These are phyloP conservation scores for Gallinago undulata DNA, from an alignment of 2,113 vertebrate genomes.

Conservation along the genomic window DNA sequence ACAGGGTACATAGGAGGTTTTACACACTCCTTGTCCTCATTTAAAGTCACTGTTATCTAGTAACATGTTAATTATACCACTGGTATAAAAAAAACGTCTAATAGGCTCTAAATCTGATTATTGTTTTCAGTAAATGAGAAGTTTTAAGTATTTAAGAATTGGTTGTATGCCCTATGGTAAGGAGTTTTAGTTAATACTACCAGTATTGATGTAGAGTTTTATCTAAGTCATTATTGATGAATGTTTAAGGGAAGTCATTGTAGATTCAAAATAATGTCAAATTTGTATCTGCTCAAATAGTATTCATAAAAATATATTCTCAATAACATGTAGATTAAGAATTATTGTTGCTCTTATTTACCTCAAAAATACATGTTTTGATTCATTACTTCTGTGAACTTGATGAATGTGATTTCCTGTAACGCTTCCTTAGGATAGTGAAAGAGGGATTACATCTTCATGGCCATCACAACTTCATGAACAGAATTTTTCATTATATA, in stretches of 20 bases:
- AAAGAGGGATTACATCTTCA: background rate
- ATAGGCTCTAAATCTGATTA: background rate
- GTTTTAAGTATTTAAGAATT: background rate
- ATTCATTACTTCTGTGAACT: background rate
- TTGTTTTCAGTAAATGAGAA: background rate
- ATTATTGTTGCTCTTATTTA: background rate
- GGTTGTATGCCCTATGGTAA: background rate
- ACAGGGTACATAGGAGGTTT: accelerated
- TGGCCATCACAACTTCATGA: background rate
- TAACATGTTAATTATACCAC: background rate
- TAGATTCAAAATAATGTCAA: background rate
- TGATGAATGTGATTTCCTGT: background rate
- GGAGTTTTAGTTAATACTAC: background rate
- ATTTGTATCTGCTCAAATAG: background rate
- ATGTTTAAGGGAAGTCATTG: background rate
- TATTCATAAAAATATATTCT: background rate
- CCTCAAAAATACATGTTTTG: background rate
- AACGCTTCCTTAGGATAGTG: background rate
- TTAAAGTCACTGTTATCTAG: background rate
- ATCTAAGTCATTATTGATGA: background rate
- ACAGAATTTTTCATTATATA: background rate
- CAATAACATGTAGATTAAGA: background rate
- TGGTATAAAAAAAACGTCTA: background rate
- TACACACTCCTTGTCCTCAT: background rate
- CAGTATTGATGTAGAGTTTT: background rate